Evolutionary conservation across 2,888 invertebrate species (phyloP), one percentile per base, ranked within the genome.

Genomic region (Sympetrum striolatum): DNA sequence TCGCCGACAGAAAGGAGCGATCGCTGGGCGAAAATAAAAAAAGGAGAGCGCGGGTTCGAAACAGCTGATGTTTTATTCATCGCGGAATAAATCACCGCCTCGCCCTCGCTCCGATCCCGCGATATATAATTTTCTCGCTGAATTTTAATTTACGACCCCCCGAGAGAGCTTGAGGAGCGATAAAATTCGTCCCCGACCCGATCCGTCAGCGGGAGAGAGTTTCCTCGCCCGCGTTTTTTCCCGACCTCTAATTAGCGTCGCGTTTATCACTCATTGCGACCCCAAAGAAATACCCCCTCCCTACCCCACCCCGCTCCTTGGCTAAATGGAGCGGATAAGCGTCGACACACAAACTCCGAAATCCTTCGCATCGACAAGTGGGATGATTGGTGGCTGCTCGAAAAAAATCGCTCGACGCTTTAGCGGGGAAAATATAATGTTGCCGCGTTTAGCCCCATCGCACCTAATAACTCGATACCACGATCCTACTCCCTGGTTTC

Each of bases 51-150:
- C 31, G 31, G 73, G 25, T 31, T 73, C 25, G 25, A 53, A 82
- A 53, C 31, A 35, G 12, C 37, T 37, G 15, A 86, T 86, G 60
- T 60, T 58, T 86, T 86, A 86, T 86, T 86, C 86, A 86, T 86
- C 37, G n/a, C 58, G 86, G 10, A 86, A 86, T 86, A 86, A 86
- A 64, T 86, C 86, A 60, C 37, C 60, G 8, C 58, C 10, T 37
- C 12, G 18, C 58, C 31, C 15, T 60, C 35, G 2, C 4, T 35
- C 25, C 35, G 86, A 86, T 86, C n/a, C 60, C 86, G 64, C 37
- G 86, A 86, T 60, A 60, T 86, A 60, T 86, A 86, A 86, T 86
- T 86, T 86, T 60, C 86, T 58, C 60, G 64, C 60, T 86, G 86
- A 86, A 86, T 86, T 86, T 86, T 86, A 86, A 86, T 86, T 64